These are phyloP conservation scores for Poeciliopsis paucimaculata DNA, from an alignment of 2,797 vertebrate genomes.

Conservation along the genomic window DNA sequence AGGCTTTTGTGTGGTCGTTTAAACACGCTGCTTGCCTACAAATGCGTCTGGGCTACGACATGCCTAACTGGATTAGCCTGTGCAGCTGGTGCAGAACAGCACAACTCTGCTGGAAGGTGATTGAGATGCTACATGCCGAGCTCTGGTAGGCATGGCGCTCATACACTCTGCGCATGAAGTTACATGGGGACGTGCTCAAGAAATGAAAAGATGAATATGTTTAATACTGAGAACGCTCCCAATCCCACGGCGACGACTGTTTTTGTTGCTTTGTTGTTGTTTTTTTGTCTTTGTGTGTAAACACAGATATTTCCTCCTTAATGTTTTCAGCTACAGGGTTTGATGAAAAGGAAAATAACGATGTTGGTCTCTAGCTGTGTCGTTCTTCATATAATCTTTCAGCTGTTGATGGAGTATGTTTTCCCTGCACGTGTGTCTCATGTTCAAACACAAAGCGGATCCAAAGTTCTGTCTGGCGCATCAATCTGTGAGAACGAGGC, in stretches of 20 bases:
- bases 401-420: neutral
- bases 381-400: neutral
- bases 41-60: conserved; percentile 37
- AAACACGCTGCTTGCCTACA: conserved; percentile 47
- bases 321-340: conserved; percentile 21
- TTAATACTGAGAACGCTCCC: conserved; percentile 31
- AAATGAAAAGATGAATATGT: conserved; percentile 35
- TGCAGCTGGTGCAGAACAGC: conserved; percentile 24
- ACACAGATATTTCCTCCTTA: conserved; percentile 25
- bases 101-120: conserved; percentile 50
- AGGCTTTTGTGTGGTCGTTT: conserved; percentile 44
- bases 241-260: conserved; percentile 8
- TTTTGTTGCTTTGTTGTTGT: neutral
- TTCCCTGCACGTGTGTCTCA: neutral
- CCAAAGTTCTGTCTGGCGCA: neutral
- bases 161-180: neutral
- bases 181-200: conserved; percentile 8
- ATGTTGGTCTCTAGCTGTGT: conserved; percentile 4
- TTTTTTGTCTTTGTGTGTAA: neutral
- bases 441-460: neutral
- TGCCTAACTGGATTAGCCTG: conserved; percentile 64
- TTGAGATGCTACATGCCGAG: conserved; percentile 39
- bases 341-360: neutral
- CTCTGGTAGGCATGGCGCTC: conserved; percentile 35
- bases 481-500: neutral